These are phyloP conservation scores for Hydroisotoma schaefferi DNA, from an alignment of 2,888 invertebrate species.

Conservation along the genomic window DNA sequence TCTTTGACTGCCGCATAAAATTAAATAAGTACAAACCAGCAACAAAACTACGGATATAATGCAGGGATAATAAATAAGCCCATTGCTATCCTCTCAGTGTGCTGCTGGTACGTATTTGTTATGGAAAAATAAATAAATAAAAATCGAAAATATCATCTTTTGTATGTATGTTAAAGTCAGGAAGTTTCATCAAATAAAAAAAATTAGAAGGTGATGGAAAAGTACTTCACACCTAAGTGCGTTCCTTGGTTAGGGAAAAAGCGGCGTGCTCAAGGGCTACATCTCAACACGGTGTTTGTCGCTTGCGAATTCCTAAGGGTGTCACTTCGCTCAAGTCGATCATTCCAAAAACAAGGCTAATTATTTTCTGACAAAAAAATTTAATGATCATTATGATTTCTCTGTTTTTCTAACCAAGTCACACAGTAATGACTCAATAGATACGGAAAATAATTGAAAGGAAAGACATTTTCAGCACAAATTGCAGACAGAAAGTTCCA, in stretches of 20 bases:
- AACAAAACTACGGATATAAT: neutral
- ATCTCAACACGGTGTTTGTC: constrained; percentile 44
- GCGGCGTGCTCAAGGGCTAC: constrained; percentile 47
- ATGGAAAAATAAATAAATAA: constrained; percentile 5
- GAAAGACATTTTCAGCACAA: constrained; percentile 2
- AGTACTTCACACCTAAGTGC: constrained; percentile 30
- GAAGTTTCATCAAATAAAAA: neutral
- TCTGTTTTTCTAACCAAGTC: too few relatives aligned
- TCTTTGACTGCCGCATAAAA: constrained; percentile 12
- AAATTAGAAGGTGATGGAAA: constrained; percentile 21
- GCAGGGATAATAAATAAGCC: too few relatives aligned
- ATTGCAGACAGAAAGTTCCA: neutral
- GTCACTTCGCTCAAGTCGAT: constrained; percentile 14
- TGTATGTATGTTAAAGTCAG: constrained; percentile 4
- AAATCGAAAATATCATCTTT: constrained; percentile 13
- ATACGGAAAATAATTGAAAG: constrained; percentile 1
- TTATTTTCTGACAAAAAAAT: constrained; percentile 9
- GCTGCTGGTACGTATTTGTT: constrained; percentile 12
- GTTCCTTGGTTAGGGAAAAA: constrained; percentile 28
- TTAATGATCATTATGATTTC: too few relatives aligned
- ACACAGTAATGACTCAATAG: constrained; percentile 17
- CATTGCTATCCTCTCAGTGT: too few relatives aligned
- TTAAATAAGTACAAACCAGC: neutral
- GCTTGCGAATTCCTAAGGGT: constrained; percentile 41
- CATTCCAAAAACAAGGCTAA: constrained; percentile 14